Evolutionary conservation across 37 sponge, comb jelly and placozoan genomes (phyloP).

Genomic region (Oopsacas minuta): DNA sequence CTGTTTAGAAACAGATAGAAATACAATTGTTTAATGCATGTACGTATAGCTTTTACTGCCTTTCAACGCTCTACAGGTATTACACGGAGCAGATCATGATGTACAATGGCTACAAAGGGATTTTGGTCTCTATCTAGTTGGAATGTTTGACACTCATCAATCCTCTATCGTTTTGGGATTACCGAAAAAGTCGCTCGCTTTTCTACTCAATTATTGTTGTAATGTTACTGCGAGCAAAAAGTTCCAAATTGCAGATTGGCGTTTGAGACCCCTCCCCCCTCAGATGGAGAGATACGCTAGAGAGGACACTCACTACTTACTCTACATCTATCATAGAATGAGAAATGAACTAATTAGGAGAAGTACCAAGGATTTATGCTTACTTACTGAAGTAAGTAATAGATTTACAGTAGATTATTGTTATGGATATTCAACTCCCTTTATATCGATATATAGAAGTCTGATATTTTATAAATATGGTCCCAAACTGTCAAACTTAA

Average conservation of each 20-base stretch:
- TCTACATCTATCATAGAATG: conserved; percentile 82
- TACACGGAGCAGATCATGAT: conserved; percentile 85
- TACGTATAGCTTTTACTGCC: too few relatives aligned
- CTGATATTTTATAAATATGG: too few relatives aligned
- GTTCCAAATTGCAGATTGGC: conserved; percentile 96
- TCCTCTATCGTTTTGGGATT: conserved; percentile 56
- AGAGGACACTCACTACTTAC: conserved; percentile 93
- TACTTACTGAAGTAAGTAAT: conserved; percentile 17
- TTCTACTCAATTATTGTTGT: conserved; percentile 73
- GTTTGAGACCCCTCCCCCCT: conserved; percentile 76
- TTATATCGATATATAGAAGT: too few relatives aligned
- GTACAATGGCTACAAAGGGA: conserved; percentile 87
- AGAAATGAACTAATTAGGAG: conserved; percentile 68
- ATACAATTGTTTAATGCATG: too few relatives aligned
- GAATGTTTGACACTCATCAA: conserved; percentile 86
- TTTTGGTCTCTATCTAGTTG: conserved; percentile 84
- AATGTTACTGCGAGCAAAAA: conserved; percentile 74
- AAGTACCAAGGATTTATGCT: conserved; percentile 30
- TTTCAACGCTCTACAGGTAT: conserved; percentile 37
- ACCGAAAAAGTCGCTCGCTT: conserved; percentile 71
- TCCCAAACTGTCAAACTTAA: too few relatives aligned
- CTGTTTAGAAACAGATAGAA: too few relatives aligned
- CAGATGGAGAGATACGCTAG: conserved; percentile 83
- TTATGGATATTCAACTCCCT: too few relatives aligned
- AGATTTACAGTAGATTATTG: too few relatives aligned